Evolutionary conservation across 2,113 vertebrate genomes (phyloP).

Genomic region (Hassar affinis): DNA sequence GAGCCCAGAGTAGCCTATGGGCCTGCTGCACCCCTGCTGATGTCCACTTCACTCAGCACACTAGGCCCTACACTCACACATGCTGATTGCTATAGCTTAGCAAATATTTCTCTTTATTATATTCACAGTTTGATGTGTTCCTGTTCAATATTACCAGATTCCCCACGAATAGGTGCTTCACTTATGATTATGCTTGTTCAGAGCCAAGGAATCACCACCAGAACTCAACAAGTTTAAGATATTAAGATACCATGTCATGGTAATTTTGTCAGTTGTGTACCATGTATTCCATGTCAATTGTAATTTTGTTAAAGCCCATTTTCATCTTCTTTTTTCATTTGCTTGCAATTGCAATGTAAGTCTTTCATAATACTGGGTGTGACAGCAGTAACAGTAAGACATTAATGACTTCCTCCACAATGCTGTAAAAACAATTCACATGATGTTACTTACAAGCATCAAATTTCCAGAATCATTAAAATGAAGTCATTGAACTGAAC

Average conservation of each 20-base stretch:
- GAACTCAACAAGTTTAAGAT: background rate
- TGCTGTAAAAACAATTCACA: background rate
- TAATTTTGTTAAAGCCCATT: background rate
- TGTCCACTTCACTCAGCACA: slow-evolving; percentile 46
- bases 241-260: background rate
- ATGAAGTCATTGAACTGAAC: background rate
- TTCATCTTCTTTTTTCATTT: slow-evolving; percentile 20
- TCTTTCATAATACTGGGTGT: background rate
- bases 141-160: background rate
- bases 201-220: background rate
- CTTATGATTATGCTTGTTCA: background rate
- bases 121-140: background rate
- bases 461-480: slow-evolving; percentile 1
- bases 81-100: background rate
- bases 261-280: background rate
- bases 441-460: background rate
- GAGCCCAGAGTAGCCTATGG: slow-evolving; percentile 32
- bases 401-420: background rate
- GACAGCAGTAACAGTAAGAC: background rate
- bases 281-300: no score
- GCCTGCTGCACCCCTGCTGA: slow-evolving; percentile 48
- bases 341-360: background rate
- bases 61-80: slow-evolving; percentile 7
- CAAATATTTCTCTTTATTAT: background rate
- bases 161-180: background rate